Percentiles rank a stretch among this genome's conserved stretches.
phyloP scores from a whole-genome alignment of 2,797 vertebrate genomes.

The Dipus sagitta region DNA sequence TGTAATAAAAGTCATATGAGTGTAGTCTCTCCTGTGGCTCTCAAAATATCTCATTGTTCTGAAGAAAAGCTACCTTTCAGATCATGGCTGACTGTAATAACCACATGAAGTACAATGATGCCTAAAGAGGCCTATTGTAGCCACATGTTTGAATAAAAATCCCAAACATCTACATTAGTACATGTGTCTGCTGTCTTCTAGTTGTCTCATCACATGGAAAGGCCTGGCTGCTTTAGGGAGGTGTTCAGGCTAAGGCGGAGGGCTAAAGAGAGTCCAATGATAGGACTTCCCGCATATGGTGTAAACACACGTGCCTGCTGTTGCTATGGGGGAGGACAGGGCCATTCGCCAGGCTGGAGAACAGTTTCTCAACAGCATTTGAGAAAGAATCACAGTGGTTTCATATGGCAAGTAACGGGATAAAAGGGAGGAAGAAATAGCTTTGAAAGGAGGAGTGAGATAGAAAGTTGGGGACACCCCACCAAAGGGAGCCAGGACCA shows the following conservation, averaged over 20 bases:
- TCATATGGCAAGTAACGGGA: not conserved
- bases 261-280: not conserved
- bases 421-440: not conserved
- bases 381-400: not conserved
- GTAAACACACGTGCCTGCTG: accelerated
- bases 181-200: not conserved
- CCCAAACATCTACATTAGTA: not conserved
- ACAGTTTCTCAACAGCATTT: not conserved
- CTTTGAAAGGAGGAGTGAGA: not conserved
- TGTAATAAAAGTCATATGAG: not conserved
- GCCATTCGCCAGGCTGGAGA: not conserved
- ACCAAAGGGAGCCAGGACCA: constrained; percentile 34
- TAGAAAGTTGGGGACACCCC: not conserved
- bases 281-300: not conserved
- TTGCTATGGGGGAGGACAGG: not conserved
- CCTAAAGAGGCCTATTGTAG: not conserved
- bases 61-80: not conserved
- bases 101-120: not conserved
- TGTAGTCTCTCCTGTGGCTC: not conserved
- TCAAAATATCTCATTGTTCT: not conserved
- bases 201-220: not conserved
- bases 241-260: not conserved
- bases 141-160: constrained; percentile 35
- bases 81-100: not conserved
- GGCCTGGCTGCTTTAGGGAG: not conserved